These are phyloP conservation scores for Sesia apiformis DNA, from an alignment of 2,888 invertebrate genomes.

Conservation along the genomic window DNA sequence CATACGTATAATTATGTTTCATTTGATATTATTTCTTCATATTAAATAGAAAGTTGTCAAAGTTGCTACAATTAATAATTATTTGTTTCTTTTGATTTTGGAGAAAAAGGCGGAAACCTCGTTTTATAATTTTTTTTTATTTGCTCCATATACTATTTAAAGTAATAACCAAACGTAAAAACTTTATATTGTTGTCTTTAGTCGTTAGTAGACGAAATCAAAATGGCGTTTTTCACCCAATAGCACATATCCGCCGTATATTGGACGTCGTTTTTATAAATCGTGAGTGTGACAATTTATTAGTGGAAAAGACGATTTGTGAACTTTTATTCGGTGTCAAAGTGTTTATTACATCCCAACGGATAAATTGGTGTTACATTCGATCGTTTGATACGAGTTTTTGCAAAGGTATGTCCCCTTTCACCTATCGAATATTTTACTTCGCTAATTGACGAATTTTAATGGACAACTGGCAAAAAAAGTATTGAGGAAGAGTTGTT, in stretches of 20 bases:
- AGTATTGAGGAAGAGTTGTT: neutral
- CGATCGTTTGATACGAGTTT: constrained; percentile 26
- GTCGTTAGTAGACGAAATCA: constrained; percentile 70
- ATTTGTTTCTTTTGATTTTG: no score
- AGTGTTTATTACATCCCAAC: constrained; percentile 30
- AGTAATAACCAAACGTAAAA: constrained; percentile 18
- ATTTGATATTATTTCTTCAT: no score
- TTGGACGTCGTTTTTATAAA: constrained; percentile 36
- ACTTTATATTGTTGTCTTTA: constrained; percentile 41
- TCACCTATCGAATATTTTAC: constrained; percentile 59
- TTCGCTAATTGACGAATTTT: constrained; percentile 21
- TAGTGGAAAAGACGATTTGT: constrained; percentile 50
- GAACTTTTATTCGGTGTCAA: constrained; percentile 40
- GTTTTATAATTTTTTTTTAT: no score
- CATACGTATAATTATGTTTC: no score
- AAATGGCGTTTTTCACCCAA: constrained; percentile 70
- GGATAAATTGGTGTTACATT: constrained; percentile 30
- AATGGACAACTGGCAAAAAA: neutral
- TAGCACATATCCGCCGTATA: constrained; percentile 65
- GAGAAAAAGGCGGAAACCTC: no score
- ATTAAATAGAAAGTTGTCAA: no score
- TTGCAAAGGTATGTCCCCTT: constrained; percentile 67
- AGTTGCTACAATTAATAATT: no score
- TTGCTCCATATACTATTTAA: neutral
- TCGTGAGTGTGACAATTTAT: constrained; percentile 40